Evolutionary conservation across 1,140 invertebrate species (phyloP), one percentile per base, ranked within the genome.

Genomic region (Lineus longissimus): DNA sequence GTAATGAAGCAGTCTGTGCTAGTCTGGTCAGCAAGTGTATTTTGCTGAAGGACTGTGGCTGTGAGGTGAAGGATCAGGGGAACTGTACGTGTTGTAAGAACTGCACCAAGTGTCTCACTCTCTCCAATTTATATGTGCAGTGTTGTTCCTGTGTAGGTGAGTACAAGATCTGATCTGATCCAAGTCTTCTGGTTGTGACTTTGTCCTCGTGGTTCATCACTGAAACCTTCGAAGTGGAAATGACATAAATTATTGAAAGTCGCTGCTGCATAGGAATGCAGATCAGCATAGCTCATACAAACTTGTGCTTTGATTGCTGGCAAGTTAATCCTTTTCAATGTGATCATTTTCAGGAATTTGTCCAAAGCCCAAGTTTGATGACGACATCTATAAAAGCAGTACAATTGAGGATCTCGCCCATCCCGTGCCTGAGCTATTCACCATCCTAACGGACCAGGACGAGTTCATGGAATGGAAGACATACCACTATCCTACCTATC

Each of bases 1-100:
- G 92, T 78, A 94, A 95, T 81, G 91, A 95, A 81, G 91, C 91
- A 15, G 88, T 95, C 59, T 95, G 93, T 83, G 92, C 90, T 0
- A 94, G 92, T 73, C 90, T 95, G 27, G 95, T 97, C 2, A 95
- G 92, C 76, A 96, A 96, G 82, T 97, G 94, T 77, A 91, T 96
- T 87, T 85, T 97, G 36, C 95, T 93, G 17, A 91, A 95, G 75
- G 92, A 92, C 27, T 97, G 95, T 82, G 95, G 95, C 79, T 97
- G 94, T 82, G 92, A 95, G 76, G 83, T 93, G 69, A 80, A 81
- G 65, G 70, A 78, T 47, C 66, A 73, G 45, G 77, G 73, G 45
- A 91, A 93, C 77, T 94, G 92, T 76, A 90, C 91, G 23, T 97
- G 95, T 74, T 96, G 92, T 82, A 91, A 91, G 73, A 92, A 95